Base-by-base conservation (phyloP, 2,888 invertebrate genomes). In the Lamproptera curius region DNA sequence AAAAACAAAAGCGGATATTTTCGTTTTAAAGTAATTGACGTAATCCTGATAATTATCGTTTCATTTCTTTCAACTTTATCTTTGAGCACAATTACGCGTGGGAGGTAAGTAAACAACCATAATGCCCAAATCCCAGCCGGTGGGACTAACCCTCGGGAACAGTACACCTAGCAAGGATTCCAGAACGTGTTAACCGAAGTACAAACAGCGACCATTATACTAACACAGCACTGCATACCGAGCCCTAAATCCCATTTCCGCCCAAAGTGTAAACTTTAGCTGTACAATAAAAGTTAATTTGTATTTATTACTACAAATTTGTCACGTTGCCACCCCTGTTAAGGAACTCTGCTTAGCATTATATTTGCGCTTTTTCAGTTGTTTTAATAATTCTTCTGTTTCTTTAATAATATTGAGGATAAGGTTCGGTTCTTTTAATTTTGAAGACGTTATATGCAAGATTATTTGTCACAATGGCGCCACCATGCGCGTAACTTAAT, bases 161-260 rank as follows among this genome's bases (percentile, higher is more conserved):
- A 44, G 55, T 53, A 63, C 59, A 55, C 59, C 54, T 56, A 56
- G 59, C 60, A 70, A 74, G 78, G 76, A 72, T 74, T 74, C 71
- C 70, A 73, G 76, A 70, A 76, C 35, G 76, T 67, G 78, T 73
- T 84, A 85, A 85, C 68, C 57, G 73, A 67, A 73, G 59, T 62
- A 62, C 81, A 85, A 86, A 86, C 76, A 84, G 59, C 62, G 64
- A 57, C 67, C 64, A 62, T 67, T 72, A 69, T 69, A 63, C 65
- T 55, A 61, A 56, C 58, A 33, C 13, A 52, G 50, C 45, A 43
- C 70, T 73, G 71, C 80, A 80, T 80, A 76, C 79, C 80, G 52
- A 63, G 59, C 68, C 64, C 68, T 68, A 67, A 70, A 69, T 71
- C 66, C 68, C 70, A 65, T 65, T 76, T 82, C 78, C 83, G 78